A percentile compares a stretch with the other conserved stretches of the same genome.
These are phyloP conservation scores for Mechanitis messenoides DNA, from an alignment of 2,888 invertebrate genomes.

Conservation along the genomic window DNA sequence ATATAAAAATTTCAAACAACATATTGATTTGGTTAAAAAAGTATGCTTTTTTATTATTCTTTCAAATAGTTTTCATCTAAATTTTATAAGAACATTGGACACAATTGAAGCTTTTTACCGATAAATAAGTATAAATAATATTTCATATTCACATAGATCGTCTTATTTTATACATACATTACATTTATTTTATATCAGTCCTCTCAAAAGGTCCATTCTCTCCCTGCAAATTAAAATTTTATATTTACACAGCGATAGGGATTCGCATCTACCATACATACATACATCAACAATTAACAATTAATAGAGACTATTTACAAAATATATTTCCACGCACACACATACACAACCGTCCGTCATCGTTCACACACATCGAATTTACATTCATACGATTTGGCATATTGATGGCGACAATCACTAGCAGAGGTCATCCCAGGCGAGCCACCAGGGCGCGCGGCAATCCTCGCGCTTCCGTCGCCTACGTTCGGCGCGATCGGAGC, in stretches of 20 bases:
- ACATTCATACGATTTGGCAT: constrained; percentile 74
- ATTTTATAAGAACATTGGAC: constrained; percentile 78
- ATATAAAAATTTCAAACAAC: constrained; percentile 42
- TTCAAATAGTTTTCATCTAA: constrained; percentile 77
- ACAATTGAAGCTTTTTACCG: constrained; percentile 77
- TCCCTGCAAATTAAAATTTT: constrained; percentile 76
- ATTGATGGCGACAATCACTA: constrained; percentile 71
- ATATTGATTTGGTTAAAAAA: constrained; percentile 73
- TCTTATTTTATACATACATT: constrained; percentile 76
- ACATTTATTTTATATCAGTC: constrained; percentile 77
- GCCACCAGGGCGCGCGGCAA: constrained; percentile 70
- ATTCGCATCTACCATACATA: constrained; percentile 75
- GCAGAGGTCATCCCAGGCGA: constrained; percentile 65
- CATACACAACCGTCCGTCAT: constrained; percentile 54
- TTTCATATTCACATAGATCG: constrained; percentile 76
- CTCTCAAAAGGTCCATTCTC: constrained; percentile 77
- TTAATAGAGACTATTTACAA: constrained; percentile 77
- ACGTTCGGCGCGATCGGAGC: constrained; percentile 82
- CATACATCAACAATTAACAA: constrained; percentile 78
- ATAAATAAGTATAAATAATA: constrained; percentile 77
- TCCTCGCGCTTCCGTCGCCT: constrained; percentile 82
- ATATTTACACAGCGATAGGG: constrained; percentile 77
- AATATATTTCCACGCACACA: constrained; percentile 53
- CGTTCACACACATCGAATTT: constrained; percentile 52
- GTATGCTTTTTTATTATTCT: constrained; percentile 77